Base-by-base conservation (phyloP, 2,888 invertebrate genomes). In the Drosophila mercatorum region DNA sequence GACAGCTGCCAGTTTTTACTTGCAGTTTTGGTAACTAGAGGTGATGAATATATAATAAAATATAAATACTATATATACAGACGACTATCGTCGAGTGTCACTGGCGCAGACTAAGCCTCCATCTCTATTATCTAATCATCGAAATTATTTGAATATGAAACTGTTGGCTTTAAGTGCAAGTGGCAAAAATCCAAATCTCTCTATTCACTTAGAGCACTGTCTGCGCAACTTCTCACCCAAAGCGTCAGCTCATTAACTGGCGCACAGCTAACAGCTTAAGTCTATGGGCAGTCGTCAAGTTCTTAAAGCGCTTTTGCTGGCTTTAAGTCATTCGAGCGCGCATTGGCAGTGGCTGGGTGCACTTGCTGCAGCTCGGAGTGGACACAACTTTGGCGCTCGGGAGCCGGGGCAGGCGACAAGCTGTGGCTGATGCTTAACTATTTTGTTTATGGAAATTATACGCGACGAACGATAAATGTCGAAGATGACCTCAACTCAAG, bases 361-460 rank as follows among this genome's bases (percentile, higher is more conserved):
- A 43, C 36, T 46, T 57, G 14, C 5, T 28, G 47, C 47, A 46
- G 22, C 46, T 0, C 12, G 4, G 28, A 8, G 14, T 56, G 63
- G 49, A 31, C 40, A 43, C 63, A 78, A 78, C 57, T 71, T 78
- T 67, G 62, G 60, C 68, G 73, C 68, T 83, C 68, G 78, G 22
- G 10, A 7, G 6, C 11, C 11, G 43, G 47, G 62, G 67, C 53
- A 70, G 65, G 74, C 59, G 63, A 77, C 77, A 80, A 80, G 51
- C 66, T 80, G 49, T 56, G 53, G 72, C 71, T 34, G 60, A 72
- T 75, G 83, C 68, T 83, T 68, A 80, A 83, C 83, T 80, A 83
- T 80, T 80, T 88, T 86, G 87, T 81, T 86, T 86, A 88, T 88
- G 87, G 76, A 81, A 86, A 83, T 86, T 78, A 76, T 71, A 72